Base-by-base conservation (phyloP, 1,140 invertebrate genomes). In the Tachypleus tridentatus region DNA sequence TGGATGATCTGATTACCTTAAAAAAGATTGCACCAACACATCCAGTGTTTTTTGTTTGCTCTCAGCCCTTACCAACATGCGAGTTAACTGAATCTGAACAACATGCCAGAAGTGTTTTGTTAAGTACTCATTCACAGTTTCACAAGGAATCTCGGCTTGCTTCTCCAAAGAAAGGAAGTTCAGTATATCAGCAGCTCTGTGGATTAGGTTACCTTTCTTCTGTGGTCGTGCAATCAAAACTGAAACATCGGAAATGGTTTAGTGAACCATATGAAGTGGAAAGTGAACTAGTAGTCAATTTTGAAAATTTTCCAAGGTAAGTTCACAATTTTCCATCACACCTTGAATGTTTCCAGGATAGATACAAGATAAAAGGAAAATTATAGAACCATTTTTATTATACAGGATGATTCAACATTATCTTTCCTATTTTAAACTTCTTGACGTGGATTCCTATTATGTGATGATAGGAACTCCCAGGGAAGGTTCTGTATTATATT, bases 71-170 rank as follows among this genome's bases (percentile, higher is more conserved):
- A 49, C 8, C 76, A 48, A 76, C 77, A 51, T 76, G 73, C 6
- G 80, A 81, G 64, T 67, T 82, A 5, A 83, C 81, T 3, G 82
- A 83, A 72, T 83, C 82, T 7, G 80, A 83, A 67, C 82, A 82
- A 68, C 79, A 79, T 63, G 71, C 75, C 29, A 59, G 63, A 61
- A 49, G 10, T 8, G 51, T 2, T 58, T n/a, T 9, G 7, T 47
- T 5, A 52, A 3, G 8, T 47, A n/a, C n/a, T 57, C 48, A 7
- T 47, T 61, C 66, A 51, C 66, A 64, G 49, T 67, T 63, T 29
- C 29, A 67, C 64, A 60, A 64, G 66, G 51, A 64, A 57, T 60
- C 63, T 64, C 57, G 64, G 63, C 51, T 29, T 29, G 29, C 63
- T 64, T 60, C 62, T 61, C 10, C 60, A 57, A 51, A n/a, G 11